Conservation (phyloP, 2,888 invertebrate species). For the Drosophila peninsularis region DNA sequence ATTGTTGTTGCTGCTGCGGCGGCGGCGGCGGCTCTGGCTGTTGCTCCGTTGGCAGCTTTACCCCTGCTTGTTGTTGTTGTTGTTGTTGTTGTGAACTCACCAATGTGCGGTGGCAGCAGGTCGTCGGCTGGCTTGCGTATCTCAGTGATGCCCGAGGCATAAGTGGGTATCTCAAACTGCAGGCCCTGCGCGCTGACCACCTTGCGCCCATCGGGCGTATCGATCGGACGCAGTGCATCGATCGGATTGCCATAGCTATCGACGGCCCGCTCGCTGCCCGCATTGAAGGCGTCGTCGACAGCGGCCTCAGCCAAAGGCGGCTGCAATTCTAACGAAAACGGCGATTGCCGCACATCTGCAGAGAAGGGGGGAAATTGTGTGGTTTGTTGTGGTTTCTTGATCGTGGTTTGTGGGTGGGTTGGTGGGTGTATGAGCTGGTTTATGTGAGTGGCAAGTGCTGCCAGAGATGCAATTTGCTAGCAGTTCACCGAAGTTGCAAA, state of each 20-base stretch:
- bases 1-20: constrained; percentile 17
- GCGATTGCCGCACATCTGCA: constrained; percentile 83
- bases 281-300: constrained; percentile 46
- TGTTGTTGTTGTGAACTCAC: constrained; percentile 77
- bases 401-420: background rate
- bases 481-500: constrained; percentile 20
- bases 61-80: constrained; percentile 25
- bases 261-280: constrained; percentile 59
- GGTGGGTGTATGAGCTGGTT: background rate
- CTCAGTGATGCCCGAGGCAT: constrained; percentile 85
- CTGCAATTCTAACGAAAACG: constrained; percentile 83
- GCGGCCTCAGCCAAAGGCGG: constrained; percentile 75
- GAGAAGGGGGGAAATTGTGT: constrained; percentile 58
- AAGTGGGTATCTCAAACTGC: constrained; percentile 84
- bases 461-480: constrained; percentile 34
- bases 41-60: constrained; percentile 6
- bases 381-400: constrained; percentile 36
- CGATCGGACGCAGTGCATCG: constrained; percentile 79
- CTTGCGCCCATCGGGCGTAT: constrained; percentile 83
- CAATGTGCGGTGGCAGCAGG: constrained; percentile 84
- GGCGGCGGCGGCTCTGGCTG: constrained; percentile 18
- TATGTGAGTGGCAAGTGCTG: constrained; percentile 8
- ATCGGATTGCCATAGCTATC: constrained; percentile 85
- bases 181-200: constrained; percentile 82
- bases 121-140: constrained; percentile 83